Evolutionary conservation across 2,888 invertebrate species (phyloP), one percentile per base, ranked within the genome.

Genomic region (Lepidochitona cinerea): DNA sequence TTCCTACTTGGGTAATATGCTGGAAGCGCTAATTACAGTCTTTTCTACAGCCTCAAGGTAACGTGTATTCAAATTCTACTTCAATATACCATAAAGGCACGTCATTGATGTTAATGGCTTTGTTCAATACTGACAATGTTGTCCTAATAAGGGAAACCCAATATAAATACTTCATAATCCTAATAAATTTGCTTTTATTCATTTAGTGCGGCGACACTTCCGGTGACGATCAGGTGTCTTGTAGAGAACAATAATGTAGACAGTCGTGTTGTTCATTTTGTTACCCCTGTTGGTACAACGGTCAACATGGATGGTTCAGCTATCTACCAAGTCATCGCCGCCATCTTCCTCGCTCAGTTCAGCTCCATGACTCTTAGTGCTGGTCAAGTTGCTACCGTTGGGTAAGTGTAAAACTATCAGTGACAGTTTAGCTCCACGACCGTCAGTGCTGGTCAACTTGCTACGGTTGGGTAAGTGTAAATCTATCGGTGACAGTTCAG

Each of bases 231-330:
- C 89, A 94, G 94, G 75, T 96, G 96, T 85, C 93, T 97, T 84
- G 97, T 98, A 89, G 93, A 93, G 41, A 94, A 94, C 75, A 95
- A 97, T 93, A 95, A 88, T 35, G 93, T 97, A 70, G 96, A 97
- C 91, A 94, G 94, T 0, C 94, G 96, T 77, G 95, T 87, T n/a
- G 95, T 96, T 1, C 93, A 97, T 80, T 98, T 98, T 88, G 96
- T 97, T 2, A 95, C 96, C 87, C 97, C 97, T 32, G 95, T 98
- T 80, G 97, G 97, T 23, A 96, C 97, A 14, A 97, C 97, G 37
- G 96, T 97, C 90, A 97, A 97, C 92, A 97, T 97, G 97, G 97
- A 97, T 89, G 96, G 96, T 18, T 97, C 97, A 0, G 97, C 97
- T 1, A 92, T 98, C 36, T 98, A 98, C 88, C 97, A 98, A 90